Evolutionary conservation across 1,140 invertebrate species (phyloP).

Genomic region (Meloidogyne exigua): DNA sequence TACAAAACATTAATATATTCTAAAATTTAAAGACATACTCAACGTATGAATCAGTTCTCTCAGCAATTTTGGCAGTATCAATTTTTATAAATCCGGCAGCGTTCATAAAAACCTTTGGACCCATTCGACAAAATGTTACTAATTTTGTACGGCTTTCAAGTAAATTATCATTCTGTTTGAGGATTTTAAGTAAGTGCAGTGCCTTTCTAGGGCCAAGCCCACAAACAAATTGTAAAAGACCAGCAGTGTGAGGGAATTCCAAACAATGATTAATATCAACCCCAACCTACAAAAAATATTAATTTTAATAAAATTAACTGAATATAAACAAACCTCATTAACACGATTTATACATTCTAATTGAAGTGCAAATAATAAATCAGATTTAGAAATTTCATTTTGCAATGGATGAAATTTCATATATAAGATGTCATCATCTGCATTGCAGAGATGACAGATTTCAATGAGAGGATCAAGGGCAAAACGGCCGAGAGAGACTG

Average conservation of each 20-base stretch:
- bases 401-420: conserved; percentile 84
- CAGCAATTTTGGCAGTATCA: conserved; percentile 74
- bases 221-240: conserved; percentile 91
- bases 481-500: conserved; percentile 83
- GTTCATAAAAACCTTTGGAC: conserved; percentile 91
- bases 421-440: conserved; percentile 91
- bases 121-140: conserved; percentile 91
- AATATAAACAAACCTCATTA: conserved; percentile 50
- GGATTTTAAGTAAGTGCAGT: conserved; percentile 76
- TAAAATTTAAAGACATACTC: conserved; percentile 28
- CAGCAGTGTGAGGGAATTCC: conserved; percentile 76
- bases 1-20: neutral
- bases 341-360: conserved; percentile 59
- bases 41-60: conserved; percentile 46
- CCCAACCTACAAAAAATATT: conserved; percentile 71
- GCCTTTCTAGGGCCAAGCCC: conserved; percentile 93
- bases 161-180: conserved; percentile 49
- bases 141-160: conserved; percentile 76
- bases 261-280: conserved; percentile 93
- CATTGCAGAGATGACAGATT: conserved; percentile 88
- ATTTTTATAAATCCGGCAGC: conserved; percentile 99
- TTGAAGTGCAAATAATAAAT: conserved; percentile 41
- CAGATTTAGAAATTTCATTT: conserved; percentile 60
- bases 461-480: conserved; percentile 93
- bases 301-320: conserved; percentile 20